Conservation (phyloP, 2,888 invertebrate genomes). For the Euclidia mi region DNA sequence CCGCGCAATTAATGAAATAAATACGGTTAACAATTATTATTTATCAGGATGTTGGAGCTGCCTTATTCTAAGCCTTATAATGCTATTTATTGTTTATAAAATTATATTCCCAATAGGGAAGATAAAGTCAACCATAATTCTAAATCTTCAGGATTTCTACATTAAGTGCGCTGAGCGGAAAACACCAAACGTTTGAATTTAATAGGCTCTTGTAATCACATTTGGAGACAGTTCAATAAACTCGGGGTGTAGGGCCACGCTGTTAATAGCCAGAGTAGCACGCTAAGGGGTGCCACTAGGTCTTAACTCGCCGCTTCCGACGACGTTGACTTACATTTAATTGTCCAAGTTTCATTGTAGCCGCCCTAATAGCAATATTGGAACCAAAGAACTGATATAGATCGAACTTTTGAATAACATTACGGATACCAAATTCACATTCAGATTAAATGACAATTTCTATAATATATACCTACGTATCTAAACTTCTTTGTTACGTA, state of each 20-base stretch:
- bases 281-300: conserved; percentile 78
- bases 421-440: conserved; percentile 61
- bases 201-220: conserved; percentile 73
- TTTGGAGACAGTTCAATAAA: conserved; percentile 70
- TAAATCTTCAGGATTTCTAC: too few species aligned
- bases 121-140: conserved; percentile 48
- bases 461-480: too few species aligned
- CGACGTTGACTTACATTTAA: conserved; percentile 86
- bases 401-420: conserved; percentile 69
- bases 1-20: not conserved
- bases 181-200: conserved; percentile 60
- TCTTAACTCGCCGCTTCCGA: conserved; percentile 83
- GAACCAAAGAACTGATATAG: conserved; percentile 72
- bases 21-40: not conserved
- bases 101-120: conserved; percentile 38
- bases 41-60: not conserved
- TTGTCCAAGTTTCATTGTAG: conserved; percentile 87
- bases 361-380: conserved; percentile 81
- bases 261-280: conserved; percentile 82
- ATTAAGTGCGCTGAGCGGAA: conserved; percentile 43
- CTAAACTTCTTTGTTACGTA: too few species aligned
- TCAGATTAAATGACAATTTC: too few species aligned
- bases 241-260: conserved; percentile 72
- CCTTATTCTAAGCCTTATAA: not conserved
- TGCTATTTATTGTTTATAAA: conserved; percentile 48